A percentile compares a stretch with the other conserved stretches of the same genome.
Conservation (phyloP, 1,140 invertebrate genomes). For the Drosophila simulans region DNA sequence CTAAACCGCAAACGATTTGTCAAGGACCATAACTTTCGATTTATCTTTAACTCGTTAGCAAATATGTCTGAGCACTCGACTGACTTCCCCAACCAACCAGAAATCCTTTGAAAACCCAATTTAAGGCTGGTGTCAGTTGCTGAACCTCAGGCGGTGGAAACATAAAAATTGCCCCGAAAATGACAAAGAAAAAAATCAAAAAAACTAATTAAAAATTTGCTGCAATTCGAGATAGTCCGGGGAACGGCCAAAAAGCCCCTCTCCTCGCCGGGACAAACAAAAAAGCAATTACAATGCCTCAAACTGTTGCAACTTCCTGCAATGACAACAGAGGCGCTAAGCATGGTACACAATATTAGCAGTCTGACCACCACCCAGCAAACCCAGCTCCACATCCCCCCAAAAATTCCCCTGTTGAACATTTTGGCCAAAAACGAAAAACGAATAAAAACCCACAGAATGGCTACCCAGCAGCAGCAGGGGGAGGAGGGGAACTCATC, state of each 20-base stretch:
- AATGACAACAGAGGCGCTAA: slow-evolving; percentile 79
- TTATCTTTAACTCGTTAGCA: slow-evolving; percentile 68
- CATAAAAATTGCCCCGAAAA: slow-evolving; percentile 48
- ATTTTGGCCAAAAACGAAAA: slow-evolving; percentile 20
- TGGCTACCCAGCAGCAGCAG: slow-evolving; percentile 12
- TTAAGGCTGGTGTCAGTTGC: slow-evolving; percentile 72
- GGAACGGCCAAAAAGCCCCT: background rate
- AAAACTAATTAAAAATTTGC: slow-evolving; percentile 82
- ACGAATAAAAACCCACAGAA: slow-evolving; percentile 10
- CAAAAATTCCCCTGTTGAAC: slow-evolving; percentile 38
- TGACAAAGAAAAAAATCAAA: slow-evolving; percentile 53
- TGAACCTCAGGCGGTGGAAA: slow-evolving; percentile 53
- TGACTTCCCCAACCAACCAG: background rate
- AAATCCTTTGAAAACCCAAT: slow-evolving; percentile 45
- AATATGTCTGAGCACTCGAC: slow-evolving; percentile 30
- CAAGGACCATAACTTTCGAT: slow-evolving; percentile 62
- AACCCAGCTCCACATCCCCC: background rate
- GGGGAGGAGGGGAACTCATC: background rate
- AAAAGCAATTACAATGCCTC: slow-evolving; percentile 81
- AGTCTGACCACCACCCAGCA: slow-evolving; percentile 10
- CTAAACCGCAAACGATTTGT: slow-evolving; percentile 52
- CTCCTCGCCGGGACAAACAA: slow-evolving; percentile 68
- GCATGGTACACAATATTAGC: slow-evolving; percentile 74
- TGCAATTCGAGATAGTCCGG: slow-evolving; percentile 44
- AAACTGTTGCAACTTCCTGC: slow-evolving; percentile 82